A percentile compares a stretch with the other conserved stretches of the same genome.
Conservation (phyloP, 2,888 invertebrate genomes). For the Stenchaetothrips biformis region DNA sequence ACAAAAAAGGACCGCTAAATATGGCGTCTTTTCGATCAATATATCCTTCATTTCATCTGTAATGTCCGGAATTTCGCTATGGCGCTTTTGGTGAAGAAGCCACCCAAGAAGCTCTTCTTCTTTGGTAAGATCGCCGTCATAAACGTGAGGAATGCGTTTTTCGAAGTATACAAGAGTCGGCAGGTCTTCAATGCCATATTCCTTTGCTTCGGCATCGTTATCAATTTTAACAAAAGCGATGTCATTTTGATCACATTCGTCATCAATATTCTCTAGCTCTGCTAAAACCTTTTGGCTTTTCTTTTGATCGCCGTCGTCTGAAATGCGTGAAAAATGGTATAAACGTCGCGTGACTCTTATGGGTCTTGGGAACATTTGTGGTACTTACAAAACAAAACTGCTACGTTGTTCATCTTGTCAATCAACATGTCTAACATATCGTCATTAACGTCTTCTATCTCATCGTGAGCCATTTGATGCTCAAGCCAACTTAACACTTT, state of each 20-base stretch:
- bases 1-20: conserved; percentile 88
- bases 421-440: conserved; percentile 89
- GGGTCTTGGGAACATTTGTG: conserved; percentile 32
- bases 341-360: background rate
- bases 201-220: conserved; percentile 80
- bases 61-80: conserved; percentile 85
- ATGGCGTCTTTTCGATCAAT: conserved; percentile 71
- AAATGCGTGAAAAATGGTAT: conserved; percentile 41
- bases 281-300: conserved; percentile 78
- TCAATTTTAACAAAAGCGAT: conserved; percentile 90
- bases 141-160: conserved; percentile 56
- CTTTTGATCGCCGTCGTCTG: conserved; percentile 88
- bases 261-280: conserved; percentile 88
- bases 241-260: conserved; percentile 87
- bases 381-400: conserved; percentile 84
- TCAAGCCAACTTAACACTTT: conserved; percentile 82
- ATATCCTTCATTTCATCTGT: conserved; percentile 93
- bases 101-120: conserved; percentile 86
- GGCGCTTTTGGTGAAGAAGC: conserved; percentile 84
- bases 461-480: conserved; percentile 78
- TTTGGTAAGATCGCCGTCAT: conserved; percentile 76
- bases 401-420: conserved; percentile 81
- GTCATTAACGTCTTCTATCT: conserved; percentile 90
- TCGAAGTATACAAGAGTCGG: conserved; percentile 76
- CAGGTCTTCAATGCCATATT: conserved; percentile 77